Conservation (phyloP, 1,140 invertebrate genomes). For the Condylostylus longicornis region DNA sequence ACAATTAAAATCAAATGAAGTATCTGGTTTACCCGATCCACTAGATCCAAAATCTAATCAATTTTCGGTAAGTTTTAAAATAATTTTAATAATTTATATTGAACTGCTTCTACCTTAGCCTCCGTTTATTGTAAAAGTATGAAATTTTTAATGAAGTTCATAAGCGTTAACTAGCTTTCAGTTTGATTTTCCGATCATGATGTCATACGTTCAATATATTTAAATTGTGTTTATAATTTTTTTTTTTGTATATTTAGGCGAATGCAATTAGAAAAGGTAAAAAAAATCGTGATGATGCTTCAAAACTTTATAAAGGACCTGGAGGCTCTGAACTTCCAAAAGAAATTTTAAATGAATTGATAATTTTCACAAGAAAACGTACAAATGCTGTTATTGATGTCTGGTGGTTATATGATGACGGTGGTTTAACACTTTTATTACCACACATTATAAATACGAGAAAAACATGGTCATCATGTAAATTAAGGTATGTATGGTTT, state of each 20-base stretch:
- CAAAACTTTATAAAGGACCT: slow-evolving; percentile 31
- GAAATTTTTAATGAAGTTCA: neutral
- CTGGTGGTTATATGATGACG: slow-evolving; percentile 97
- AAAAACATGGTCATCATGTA: slow-evolving; percentile 71
- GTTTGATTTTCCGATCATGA: too few relatives aligned
- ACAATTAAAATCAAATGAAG: slow-evolving; percentile 22
- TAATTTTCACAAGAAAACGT: slow-evolving; percentile 58
- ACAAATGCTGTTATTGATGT: slow-evolving; percentile 80
- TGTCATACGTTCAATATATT: too few relatives aligned
- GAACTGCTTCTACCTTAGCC: too few relatives aligned
- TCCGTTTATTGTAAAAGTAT: too few relatives aligned
- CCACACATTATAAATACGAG: slow-evolving; percentile 84
- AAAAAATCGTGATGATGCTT: slow-evolving; percentile 28
- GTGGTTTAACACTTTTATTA: slow-evolving; percentile 64
- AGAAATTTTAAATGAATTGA: slow-evolving; percentile 48
- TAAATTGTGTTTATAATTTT: slow-evolving; percentile 14
- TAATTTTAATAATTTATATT: too few relatives aligned
- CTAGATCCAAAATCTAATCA: slow-evolving; percentile 18
- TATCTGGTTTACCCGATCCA: slow-evolving; percentile 26
- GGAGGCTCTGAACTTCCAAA: slow-evolving; percentile 41
- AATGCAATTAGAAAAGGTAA: slow-evolving; percentile 30
- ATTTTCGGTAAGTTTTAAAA: slow-evolving; percentile 18
- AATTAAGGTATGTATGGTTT: slow-evolving; percentile 43
- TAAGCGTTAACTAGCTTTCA: too few relatives aligned
- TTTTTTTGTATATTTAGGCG: slow-evolving; percentile 8